Conservation (phyloP, 2,888 invertebrate genomes). For the Tenthredo distinguenda region DNA sequence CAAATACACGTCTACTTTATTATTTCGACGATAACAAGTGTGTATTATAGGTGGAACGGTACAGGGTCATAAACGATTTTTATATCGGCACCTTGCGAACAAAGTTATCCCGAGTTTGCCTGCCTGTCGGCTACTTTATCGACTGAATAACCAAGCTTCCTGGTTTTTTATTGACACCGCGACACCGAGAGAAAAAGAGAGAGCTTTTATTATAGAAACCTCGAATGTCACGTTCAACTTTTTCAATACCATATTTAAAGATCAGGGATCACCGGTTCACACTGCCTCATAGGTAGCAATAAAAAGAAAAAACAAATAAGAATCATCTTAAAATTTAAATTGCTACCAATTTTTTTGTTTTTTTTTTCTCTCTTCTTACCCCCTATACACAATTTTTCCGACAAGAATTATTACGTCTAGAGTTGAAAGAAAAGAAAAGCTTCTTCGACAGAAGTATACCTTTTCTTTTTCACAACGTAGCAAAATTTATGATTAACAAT, state of each 20-base stretch:
- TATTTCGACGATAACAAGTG: too few species aligned
- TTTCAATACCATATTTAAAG: slow-evolving; percentile 39
- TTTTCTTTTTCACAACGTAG: background rate
- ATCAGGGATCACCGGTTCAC: background rate
- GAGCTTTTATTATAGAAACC: slow-evolving; percentile 31
- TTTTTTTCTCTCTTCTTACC: background rate
- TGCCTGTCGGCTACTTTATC: slow-evolving; percentile 33
- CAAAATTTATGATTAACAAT: background rate
- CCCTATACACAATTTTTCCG: background rate
- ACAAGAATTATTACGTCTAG: background rate
- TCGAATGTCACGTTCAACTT: slow-evolving; percentile 6
- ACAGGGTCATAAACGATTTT: slow-evolving; percentile 39
- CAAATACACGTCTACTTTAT: background rate
- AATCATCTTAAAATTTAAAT: background rate
- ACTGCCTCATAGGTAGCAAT: background rate
- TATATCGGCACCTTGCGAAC: slow-evolving; percentile 44
- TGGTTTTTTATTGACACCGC: slow-evolving; percentile 32
- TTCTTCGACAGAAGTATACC: background rate
- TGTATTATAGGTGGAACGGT: background rate
- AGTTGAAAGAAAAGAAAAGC: background rate
- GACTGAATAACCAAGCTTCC: slow-evolving; percentile 24
- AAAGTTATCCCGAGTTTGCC: slow-evolving; percentile 25
- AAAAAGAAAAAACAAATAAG: background rate
- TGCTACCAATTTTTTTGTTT: background rate
- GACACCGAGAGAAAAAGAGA: background rate